Percentiles rank a stretch among this genome's conserved stretches.
These are phyloP conservation scores for Typhlomys cinereus DNA, from an alignment of 2,113 vertebrate genomes.

Conservation along the genomic window DNA sequence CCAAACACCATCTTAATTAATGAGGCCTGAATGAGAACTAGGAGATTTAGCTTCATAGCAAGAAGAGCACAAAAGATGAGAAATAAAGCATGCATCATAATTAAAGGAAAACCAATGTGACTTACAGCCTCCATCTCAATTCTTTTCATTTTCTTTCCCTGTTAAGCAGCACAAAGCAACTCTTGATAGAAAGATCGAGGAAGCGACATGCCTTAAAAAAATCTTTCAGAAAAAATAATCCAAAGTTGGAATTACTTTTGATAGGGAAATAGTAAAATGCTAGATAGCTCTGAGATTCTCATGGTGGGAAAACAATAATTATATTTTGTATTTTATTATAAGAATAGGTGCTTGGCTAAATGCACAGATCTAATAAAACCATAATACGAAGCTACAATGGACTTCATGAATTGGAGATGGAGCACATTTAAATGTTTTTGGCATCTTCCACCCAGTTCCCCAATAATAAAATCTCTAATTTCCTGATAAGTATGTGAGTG, in stretches of 20 bases:
- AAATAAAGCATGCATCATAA: slow-evolving; percentile 25
- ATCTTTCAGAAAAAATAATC: neutral
- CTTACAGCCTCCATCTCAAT: slow-evolving; percentile 28
- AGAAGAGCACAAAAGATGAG: slow-evolving; percentile 42
- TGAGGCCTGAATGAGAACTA: slow-evolving; percentile 31
- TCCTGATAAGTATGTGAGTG: slow-evolving; percentile 75
- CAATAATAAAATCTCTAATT: slow-evolving; percentile 83
- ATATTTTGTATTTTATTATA: slow-evolving; percentile 80
- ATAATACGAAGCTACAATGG: slow-evolving; percentile 82
- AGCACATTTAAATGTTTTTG: slow-evolving; percentile 84
- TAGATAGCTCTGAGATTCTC: slow-evolving; percentile 81
- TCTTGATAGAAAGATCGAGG: slow-evolving; percentile 42
- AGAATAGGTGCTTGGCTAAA: slow-evolving; percentile 82
- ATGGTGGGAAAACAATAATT: slow-evolving; percentile 84
- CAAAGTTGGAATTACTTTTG: slow-evolving; percentile 77
- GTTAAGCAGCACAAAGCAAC: slow-evolving; percentile 29
- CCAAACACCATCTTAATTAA: slow-evolving; percentile 65
- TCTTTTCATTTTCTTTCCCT: slow-evolving; percentile 31
- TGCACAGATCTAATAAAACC: slow-evolving; percentile 85
- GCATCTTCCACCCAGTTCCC: slow-evolving; percentile 81
- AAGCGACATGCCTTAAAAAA: slow-evolving; percentile 65
- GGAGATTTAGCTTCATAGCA: slow-evolving; percentile 30
- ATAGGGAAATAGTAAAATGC: slow-evolving; percentile 70
- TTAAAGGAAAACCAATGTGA: slow-evolving; percentile 50
- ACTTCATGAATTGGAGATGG: slow-evolving; percentile 84